Evolutionary conservation across 2,888 invertebrate genomes (phyloP), one percentile per base, ranked within the genome.

Genomic region (Idaea dimidiata): DNA sequence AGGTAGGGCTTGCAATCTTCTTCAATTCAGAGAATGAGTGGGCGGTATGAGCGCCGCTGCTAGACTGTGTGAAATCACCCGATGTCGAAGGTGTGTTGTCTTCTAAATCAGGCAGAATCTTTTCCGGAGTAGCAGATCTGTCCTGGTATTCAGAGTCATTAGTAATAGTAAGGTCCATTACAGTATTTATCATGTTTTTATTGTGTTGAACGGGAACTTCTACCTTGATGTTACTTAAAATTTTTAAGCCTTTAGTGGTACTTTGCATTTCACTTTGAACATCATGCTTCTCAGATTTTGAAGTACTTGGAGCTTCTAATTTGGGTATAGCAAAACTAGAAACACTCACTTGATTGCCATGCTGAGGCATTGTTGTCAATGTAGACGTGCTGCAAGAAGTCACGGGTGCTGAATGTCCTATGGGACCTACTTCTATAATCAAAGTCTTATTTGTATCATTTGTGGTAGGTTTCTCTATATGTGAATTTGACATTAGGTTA

Each of bases 201-300:
- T 86, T 82, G 78, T 89, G 91, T 71, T 90, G 88, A 14, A 93
- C 90, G 64, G 91, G 93, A 54, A 93, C 90, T 80, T 93, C 93
- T n/a, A 93, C 91, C 71, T 93, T 93, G 55, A 93, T 89, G 71
- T 93, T 93, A 72, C 93, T 93, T 54, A 93, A 79, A 66, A 93
- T 93, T 77, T 93, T 93, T 14, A 93, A 79, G n/a, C 93, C 92
- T 72, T 86, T 91, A 58, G 75, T 85, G 31, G 84, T 66, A 4
- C 84, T 83, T 53, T 83, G 73, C 7, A 76, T 72, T 17, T 88
- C 89, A 77, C 66, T 77, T 67, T 81, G 59, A 56, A 71, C 76
- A 17, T 74, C 69, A 54, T 69, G 54, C 18, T 72, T 73, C 66
- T 71, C 74, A 58, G 68, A 69, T 18, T 68, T 66, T 8, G 72